Percentiles rank a stretch among this genome's conserved stretches.
phyloP scores from a whole-genome alignment of 2,797 vertebrate genomes.

The Sebastes elongatus region DNA sequence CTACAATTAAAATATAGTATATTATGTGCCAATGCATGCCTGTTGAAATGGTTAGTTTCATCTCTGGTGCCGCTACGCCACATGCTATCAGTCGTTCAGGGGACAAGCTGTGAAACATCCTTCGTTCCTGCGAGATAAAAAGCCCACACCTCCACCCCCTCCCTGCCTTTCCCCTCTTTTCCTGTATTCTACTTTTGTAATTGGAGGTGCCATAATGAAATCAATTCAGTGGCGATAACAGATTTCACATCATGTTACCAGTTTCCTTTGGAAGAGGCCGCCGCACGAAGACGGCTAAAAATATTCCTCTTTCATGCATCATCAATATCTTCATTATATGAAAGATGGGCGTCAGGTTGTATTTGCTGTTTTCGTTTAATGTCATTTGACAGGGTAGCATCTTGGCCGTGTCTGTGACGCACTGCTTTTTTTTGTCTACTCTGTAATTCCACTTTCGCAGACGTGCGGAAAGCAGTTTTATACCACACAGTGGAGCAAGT shows the following conservation, averaged over 20 bases:
- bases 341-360: constrained; percentile 80
- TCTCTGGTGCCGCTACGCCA: constrained; percentile 46
- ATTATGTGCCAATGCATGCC: constrained; percentile 53
- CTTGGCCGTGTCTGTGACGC: constrained; percentile 75
- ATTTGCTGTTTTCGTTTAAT: constrained; percentile 75
- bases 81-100: constrained; percentile 57
- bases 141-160: constrained; percentile 43
- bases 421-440: constrained; percentile 65
- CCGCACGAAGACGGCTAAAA: constrained; percentile 74
- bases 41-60: constrained; percentile 56
- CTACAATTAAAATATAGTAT: constrained; percentile 52
- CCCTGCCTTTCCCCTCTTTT: constrained; percentile 40
- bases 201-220: constrained; percentile 74
- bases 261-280: constrained; percentile 62
- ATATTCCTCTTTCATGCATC: constrained; percentile 84
- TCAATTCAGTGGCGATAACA: constrained; percentile 76
- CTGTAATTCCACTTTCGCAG: constrained; percentile 68
- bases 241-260: constrained; percentile 80
- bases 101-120: constrained; percentile 67
- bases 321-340: constrained; percentile 85
- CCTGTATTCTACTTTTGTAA: constrained; percentile 69
- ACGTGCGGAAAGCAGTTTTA: constrained; percentile 57
- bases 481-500: constrained; percentile 23
- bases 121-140: constrained; percentile 49
- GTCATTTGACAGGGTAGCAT: constrained; percentile 78